phyloP scores from a whole-genome alignment of 2,888 invertebrate genomes.

The Trisateles emortualis region DNA sequence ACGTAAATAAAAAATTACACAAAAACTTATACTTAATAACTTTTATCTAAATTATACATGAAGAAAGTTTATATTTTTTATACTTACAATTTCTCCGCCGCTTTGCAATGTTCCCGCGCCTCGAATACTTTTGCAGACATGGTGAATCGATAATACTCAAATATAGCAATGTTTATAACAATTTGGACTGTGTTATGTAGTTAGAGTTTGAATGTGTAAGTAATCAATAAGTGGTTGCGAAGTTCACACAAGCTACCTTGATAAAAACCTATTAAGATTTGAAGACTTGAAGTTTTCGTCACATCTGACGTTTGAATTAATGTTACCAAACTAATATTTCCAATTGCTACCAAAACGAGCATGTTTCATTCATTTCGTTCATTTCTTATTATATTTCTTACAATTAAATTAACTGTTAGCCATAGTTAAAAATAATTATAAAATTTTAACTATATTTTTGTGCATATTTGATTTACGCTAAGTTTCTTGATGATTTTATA shows the following conservation, averaged over 20 bases:
- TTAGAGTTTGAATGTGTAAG: constrained; percentile 2
- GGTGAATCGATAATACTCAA: constrained; percentile 6
- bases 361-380: too few species aligned
- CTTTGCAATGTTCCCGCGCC: constrained; percentile 91
- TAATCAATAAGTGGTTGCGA: constrained; percentile 35
- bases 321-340: neutral
- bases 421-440: neutral
- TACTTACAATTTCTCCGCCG: constrained; percentile 94
- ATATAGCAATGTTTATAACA: constrained; percentile 7
- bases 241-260: constrained; percentile 11
- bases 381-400: neutral
- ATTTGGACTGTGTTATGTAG: neutral
- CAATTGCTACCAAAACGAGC: neutral
- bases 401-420: neutral
- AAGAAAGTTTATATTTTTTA: neutral
- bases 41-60: neutral
- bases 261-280: neutral
- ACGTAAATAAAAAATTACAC: neutral
- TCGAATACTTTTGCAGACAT: constrained; percentile 89
- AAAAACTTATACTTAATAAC: neutral
- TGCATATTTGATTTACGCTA: too few species aligned
- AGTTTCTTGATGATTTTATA: too few species aligned
- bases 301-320: constrained; percentile 1
- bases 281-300: neutral
- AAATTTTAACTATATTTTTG: neutral